These are phyloP conservation scores for Anodontia alba DNA, from an alignment of 2,888 invertebrate genomes.

Conservation along the genomic window DNA sequence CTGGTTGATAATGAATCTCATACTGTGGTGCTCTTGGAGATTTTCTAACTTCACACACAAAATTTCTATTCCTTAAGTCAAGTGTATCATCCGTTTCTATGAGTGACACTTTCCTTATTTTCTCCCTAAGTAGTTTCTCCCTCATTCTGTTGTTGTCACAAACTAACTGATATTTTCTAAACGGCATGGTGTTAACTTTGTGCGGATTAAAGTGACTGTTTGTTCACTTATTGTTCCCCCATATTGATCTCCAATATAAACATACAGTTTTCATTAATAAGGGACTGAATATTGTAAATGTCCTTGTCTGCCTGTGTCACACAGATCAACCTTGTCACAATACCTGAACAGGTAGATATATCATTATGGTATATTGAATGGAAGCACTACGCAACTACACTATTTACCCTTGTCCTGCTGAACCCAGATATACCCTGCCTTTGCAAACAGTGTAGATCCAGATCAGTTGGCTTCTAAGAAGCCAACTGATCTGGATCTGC, in stretches of 20 bases:
- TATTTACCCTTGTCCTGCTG: no score
- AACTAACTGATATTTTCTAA: constrained; percentile 46
- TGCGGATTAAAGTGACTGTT: background rate
- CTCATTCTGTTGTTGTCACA: constrained; percentile 36
- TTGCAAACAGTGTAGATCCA: no score
- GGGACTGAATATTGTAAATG: background rate
- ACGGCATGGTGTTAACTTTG: constrained; percentile 23
- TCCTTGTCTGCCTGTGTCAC: background rate
- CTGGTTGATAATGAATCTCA: constrained; percentile 52
- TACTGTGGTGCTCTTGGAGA: constrained; percentile 57
- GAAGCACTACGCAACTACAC: background rate
- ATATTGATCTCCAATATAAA: constrained; percentile 17
- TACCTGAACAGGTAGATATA: background rate
- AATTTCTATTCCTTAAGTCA: constrained; percentile 6
- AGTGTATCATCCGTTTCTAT: constrained; percentile 20
- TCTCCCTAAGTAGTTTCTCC: constrained; percentile 21
- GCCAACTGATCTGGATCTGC: no score
- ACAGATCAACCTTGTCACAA: background rate
- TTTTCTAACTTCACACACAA: constrained; percentile 48
- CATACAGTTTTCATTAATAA: background rate
- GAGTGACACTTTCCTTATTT: constrained; percentile 37
- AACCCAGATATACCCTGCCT: no score
- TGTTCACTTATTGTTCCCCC: background rate
- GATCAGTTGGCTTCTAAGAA: no score
- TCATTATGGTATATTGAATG: background rate